These are phyloP conservation scores for Pteromalus puparum DNA, from an alignment of 1,140 invertebrate species.

Conservation along the genomic window DNA sequence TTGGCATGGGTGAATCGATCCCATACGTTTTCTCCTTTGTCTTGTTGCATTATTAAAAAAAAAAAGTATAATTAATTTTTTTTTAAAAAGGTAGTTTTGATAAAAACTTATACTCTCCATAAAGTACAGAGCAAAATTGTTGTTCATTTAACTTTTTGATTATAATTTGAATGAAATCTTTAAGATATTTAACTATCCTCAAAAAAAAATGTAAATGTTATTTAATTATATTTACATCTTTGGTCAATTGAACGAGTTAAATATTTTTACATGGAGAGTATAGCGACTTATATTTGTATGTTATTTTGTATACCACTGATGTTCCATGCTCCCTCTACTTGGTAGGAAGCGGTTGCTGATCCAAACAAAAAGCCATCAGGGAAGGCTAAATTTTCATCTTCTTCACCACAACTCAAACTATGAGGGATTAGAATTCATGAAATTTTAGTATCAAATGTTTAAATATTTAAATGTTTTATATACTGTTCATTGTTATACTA, in stretches of 20 bases:
- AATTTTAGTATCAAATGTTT: too few species aligned
- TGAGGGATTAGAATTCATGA: not conserved
- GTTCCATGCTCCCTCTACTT: constrained; percentile 81
- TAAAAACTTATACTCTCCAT: constrained; percentile 43
- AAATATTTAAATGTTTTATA: too few species aligned
- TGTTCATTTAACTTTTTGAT: too few species aligned
- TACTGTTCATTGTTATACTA: too few species aligned
- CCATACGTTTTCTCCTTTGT: constrained; percentile 72
- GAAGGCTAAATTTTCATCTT: constrained; percentile 63
- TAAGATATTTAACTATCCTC: too few species aligned
- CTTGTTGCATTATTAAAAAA: constrained; percentile 42
- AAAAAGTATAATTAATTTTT: not conserved
- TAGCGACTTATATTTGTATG: too few species aligned
- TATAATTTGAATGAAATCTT: too few species aligned
- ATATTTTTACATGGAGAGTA: too few species aligned
- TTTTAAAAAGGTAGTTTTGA: not conserved
- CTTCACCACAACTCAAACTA: not conserved
- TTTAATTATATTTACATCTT: too few species aligned
- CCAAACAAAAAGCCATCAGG: constrained; percentile 78
- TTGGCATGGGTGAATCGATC: constrained; percentile 63
- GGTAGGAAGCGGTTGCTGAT: constrained; percentile 78
- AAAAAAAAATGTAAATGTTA: too few species aligned
- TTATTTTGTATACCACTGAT: constrained; percentile 77
- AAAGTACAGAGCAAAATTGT: too few species aligned
- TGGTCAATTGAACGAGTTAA: too few species aligned